A percentile compares a stretch with the other conserved stretches of the same genome.
Conservation (phyloP, 2,797 vertebrate species). For the Ataeniobius toweri region DNA sequence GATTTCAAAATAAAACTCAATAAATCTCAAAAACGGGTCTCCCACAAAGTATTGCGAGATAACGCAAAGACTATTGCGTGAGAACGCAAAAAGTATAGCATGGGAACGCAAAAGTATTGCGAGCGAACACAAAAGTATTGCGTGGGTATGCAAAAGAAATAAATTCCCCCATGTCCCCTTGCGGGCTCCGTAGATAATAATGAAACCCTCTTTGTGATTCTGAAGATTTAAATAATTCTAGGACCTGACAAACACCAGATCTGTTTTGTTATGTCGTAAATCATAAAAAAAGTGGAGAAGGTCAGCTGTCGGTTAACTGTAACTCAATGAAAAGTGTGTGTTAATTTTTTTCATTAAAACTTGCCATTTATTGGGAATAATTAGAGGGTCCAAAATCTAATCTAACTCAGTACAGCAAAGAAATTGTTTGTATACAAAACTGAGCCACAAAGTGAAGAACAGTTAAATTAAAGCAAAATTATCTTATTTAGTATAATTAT, state of each 20-base stretch:
- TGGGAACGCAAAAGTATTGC: no score
- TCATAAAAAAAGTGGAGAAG: no score
- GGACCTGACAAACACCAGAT: neutral
- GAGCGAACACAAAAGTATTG: no score
- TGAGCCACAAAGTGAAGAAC: neutral
- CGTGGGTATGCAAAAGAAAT: no score
- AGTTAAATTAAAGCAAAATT: neutral
- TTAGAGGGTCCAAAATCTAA: neutral
- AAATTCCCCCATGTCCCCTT: no score
- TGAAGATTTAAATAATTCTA: neutral
- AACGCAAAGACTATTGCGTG: no score
- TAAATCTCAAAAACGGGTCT: no score
- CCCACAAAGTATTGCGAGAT: no score
- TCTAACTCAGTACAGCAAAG: neutral
- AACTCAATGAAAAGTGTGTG: neutral
- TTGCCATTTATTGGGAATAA: neutral
- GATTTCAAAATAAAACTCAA: no score
- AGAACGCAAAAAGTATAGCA: no score
- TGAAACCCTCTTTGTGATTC: neutral
- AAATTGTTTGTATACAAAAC: neutral
- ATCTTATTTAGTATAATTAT: no score
- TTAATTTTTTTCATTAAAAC: neutral
- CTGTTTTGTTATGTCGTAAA: neutral
- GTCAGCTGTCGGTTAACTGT: neutral
- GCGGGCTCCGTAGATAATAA: neutral